Evolutionary conservation across 2,113 vertebrate genomes (phyloP).

Genomic region (Gyps fulvus): DNA sequence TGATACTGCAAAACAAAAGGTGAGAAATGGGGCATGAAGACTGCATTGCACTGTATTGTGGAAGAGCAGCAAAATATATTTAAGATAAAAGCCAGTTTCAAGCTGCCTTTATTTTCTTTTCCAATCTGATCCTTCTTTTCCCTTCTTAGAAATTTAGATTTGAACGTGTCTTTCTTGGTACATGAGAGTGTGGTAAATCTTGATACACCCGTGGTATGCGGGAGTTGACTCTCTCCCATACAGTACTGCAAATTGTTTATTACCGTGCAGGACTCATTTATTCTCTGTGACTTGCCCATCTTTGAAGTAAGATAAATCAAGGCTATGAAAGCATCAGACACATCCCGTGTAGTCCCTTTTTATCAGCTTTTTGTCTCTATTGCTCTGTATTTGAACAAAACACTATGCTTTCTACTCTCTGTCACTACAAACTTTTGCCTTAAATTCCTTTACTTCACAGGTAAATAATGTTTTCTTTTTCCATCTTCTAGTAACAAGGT

Average conservation of each 20-base stretch:
- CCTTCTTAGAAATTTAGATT: background rate
- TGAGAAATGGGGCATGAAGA: background rate
- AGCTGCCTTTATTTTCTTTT: background rate
- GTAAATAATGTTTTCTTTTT: background rate
- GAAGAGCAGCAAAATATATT: background rate
- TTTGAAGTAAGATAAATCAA: background rate
- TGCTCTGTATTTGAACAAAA: background rate
- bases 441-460: background rate
- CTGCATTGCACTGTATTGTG: background rate
- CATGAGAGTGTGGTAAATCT: background rate
- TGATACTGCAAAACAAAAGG: background rate
- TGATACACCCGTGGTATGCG: accelerated
- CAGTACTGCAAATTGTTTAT: background rate
- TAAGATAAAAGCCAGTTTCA: background rate
- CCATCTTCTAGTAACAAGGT: background rate
- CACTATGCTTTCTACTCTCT: background rate
- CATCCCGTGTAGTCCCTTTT: background rate
- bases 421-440: background rate
- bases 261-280: background rate
- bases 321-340: background rate
- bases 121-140: background rate
- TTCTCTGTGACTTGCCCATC: background rate
- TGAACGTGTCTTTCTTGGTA: background rate
- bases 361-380: background rate
- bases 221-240: background rate